A percentile compares a stretch with the other conserved stretches of the same genome.
These are phyloP conservation scores for Chymomyza fuscimana DNA, from an alignment of 2,888 invertebrate species.

Conservation along the genomic window DNA sequence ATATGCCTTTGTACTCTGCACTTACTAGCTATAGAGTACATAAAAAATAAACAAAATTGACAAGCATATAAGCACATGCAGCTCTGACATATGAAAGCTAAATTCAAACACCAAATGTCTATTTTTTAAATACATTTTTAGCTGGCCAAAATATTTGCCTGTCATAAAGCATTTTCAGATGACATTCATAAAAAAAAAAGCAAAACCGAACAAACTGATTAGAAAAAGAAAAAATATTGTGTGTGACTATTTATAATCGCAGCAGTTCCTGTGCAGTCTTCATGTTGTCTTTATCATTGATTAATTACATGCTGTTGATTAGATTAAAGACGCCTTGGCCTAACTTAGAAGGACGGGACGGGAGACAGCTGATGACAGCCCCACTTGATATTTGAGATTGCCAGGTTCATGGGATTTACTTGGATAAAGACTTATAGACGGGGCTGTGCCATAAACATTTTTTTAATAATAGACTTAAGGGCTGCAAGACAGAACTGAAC, in stretches of 20 bases:
- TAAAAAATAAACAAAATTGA: background rate
- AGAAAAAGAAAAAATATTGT: background rate
- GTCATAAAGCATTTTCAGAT: background rate
- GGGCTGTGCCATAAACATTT: too few species aligned
- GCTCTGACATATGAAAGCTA: constrained; percentile 19
- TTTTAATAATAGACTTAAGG: too few species aligned
- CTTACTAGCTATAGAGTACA: background rate
- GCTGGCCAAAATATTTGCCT: constrained; percentile 4
- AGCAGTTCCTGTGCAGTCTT: background rate
- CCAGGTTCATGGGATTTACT: constrained; percentile 3
- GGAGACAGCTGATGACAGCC: constrained; percentile 47
- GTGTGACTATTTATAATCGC: background rate
- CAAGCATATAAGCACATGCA: constrained; percentile 31
- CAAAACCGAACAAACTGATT: background rate
- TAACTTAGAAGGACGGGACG: background rate
- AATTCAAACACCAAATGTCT: constrained; percentile 22
- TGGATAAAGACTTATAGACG: background rate
- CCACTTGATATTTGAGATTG: constrained; percentile 43
- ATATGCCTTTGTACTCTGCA: background rate
- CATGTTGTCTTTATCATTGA: constrained; percentile 19
- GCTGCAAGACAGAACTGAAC: too few species aligned
- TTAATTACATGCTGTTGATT: constrained; percentile 57
- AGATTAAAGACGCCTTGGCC: constrained; percentile 58
- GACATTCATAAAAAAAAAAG: background rate
- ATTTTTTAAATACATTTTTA: background rate